Conservation (phyloP, 2,888 invertebrate species). For the Theodoxus fluviatilis region DNA sequence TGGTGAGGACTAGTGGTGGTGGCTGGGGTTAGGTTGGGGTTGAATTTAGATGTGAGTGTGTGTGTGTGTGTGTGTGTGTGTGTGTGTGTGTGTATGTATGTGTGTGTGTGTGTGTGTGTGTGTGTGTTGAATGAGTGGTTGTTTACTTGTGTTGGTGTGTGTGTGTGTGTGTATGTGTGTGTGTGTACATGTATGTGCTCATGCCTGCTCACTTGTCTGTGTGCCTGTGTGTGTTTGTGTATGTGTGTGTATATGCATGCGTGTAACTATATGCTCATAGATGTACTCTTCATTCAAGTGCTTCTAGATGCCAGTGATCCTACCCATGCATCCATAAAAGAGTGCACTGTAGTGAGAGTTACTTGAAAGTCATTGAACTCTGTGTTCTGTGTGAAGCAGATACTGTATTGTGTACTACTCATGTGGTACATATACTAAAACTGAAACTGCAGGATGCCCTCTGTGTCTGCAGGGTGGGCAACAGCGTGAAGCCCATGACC, state of each 20-base stretch:
- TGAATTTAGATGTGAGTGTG: background rate
- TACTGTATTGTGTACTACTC: constrained; percentile 5
- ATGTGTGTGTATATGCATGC: no score
- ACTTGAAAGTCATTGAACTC: background rate
- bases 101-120: background rate
- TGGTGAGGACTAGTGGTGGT: constrained; percentile 48
- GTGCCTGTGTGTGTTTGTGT: no score
- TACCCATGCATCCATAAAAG: no score
- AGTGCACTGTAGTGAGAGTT: no score
- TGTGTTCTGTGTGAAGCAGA: background rate
- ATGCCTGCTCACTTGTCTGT: no score
- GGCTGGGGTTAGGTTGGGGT: background rate
- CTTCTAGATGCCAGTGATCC: no score
- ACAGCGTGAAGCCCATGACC: constrained; percentile 57
- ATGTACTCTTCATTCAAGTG: no score
- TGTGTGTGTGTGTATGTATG: background rate
- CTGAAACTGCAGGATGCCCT: background rate
- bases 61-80: background rate
- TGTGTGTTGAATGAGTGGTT: background rate
- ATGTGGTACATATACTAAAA: background rate
- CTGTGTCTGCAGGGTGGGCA: constrained; percentile 56
- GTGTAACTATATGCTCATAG: no score
- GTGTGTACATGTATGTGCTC: no score
- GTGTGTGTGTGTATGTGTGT: no score
- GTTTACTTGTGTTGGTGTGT: no score